phyloP scores from a whole-genome alignment of 2,888 invertebrate species.

The Antitype chi region DNA sequence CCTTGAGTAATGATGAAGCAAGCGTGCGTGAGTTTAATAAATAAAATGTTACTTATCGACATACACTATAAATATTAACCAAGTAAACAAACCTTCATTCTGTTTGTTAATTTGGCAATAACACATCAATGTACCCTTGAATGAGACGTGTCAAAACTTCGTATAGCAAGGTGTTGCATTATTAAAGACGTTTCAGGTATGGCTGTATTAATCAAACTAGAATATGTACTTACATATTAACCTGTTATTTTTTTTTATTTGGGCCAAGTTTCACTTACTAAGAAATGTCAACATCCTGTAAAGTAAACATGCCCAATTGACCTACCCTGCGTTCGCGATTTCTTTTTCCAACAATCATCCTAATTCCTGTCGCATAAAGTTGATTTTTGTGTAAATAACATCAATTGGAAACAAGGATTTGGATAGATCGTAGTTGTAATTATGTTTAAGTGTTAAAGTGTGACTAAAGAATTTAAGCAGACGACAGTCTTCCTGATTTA shows the following conservation, averaged over 20 bases:
- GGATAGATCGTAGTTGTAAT: not conserved
- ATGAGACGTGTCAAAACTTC: slow-evolving; percentile 30
- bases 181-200: not conserved
- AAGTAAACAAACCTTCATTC: slow-evolving; percentile 47
- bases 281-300: not conserved
- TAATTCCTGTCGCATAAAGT: too few species aligned
- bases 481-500: slow-evolving; percentile 14
- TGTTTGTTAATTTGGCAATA: slow-evolving; percentile 51
- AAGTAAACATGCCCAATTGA: too few species aligned
- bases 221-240: too few species aligned
- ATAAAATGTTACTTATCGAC: not conserved
- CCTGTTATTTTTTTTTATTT: too few species aligned
- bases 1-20: not conserved
- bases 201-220: not conserved
- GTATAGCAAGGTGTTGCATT: not conserved
- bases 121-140: slow-evolving; percentile 19
- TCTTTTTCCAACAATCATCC: too few species aligned
- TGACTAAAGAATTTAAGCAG: slow-evolving; percentile 4
- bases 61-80: slow-evolving; percentile 14
- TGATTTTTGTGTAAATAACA: too few species aligned
- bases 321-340: too few species aligned
- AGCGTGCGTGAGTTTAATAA: not conserved
- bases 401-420: too few species aligned
- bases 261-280: not conserved
- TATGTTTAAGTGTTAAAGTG: too few species aligned